Evolutionary conservation across 2,888 invertebrate species (phyloP).

Genomic region (Plagodis dolabraria): DNA sequence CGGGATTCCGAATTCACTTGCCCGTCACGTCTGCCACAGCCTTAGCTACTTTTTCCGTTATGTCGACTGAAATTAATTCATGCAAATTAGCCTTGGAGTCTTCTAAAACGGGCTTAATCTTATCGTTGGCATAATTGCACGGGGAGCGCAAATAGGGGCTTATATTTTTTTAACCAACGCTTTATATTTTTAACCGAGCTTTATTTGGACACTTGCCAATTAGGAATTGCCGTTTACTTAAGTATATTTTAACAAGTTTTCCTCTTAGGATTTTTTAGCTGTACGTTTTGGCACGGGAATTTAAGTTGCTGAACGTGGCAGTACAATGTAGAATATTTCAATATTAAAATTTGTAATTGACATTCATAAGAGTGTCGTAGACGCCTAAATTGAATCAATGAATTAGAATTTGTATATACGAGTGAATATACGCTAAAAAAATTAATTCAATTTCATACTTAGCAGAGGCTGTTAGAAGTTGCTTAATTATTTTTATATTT

Average conservation of each 20-base stretch:
- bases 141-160: slow-evolving; percentile 53
- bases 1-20: slow-evolving; percentile 54
- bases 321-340: too few species aligned
- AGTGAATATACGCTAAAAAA: too few species aligned
- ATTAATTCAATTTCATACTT: too few species aligned
- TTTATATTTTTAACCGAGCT: slow-evolving; percentile 26
- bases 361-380: too few species aligned
- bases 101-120: slow-evolving; percentile 70
- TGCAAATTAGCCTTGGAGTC: slow-evolving; percentile 64
- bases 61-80: slow-evolving; percentile 69
- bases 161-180: slow-evolving; percentile 42
- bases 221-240: slow-evolving; percentile 29
- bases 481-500: too few species aligned
- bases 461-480: too few species aligned
- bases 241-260: slow-evolving; percentile 11
- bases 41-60: slow-evolving; percentile 55
- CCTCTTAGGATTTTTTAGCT: too few species aligned
- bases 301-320: too few species aligned
- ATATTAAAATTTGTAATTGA: too few species aligned
- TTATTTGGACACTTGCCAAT: slow-evolving; percentile 52
- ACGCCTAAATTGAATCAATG: too few species aligned
- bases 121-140: slow-evolving; percentile 65
- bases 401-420: too few species aligned
- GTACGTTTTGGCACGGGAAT: too few species aligned
- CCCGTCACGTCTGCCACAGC: slow-evolving; percentile 55